Conservation (phyloP, 2,113 vertebrate species). For the Hippocampus zosterae region DNA sequence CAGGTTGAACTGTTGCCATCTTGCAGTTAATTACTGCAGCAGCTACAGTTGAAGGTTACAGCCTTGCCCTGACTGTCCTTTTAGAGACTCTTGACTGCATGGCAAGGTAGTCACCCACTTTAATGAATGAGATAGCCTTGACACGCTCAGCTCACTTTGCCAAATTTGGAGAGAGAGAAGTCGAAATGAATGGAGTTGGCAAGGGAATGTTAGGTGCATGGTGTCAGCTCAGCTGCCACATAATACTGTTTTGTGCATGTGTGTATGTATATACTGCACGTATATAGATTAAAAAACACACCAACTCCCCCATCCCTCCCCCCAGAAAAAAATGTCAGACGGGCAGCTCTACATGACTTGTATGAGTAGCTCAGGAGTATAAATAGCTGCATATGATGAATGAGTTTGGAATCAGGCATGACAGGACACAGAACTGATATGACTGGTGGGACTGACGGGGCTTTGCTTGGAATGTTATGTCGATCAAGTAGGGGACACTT, state of each 20-base stretch:
- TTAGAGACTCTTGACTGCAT: neutral
- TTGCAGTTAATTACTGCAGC: neutral
- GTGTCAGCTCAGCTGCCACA: neutral
- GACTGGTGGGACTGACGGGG: neutral
- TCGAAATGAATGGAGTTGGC: neutral
- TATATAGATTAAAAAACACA: no score
- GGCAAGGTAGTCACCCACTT: neutral
- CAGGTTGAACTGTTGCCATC: neutral
- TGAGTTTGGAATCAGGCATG: neutral
- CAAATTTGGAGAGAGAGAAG: conserved; percentile 5
- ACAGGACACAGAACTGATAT: neutral
- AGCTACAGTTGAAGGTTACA: neutral
- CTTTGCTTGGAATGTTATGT: conserved; percentile 16
- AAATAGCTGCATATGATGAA: conserved; percentile 16
- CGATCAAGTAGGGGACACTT: neutral
- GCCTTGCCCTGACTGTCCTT: neutral
- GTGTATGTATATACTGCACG: neutral
- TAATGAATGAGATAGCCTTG: neutral
- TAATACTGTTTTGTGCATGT: no score
- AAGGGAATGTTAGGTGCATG: neutral
- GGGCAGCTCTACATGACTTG: neutral
- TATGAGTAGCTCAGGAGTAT: neutral
- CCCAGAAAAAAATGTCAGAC: neutral
- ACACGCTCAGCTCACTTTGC: conserved; percentile 4
- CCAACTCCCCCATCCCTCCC: neutral